Evolutionary conservation across 1,140 invertebrate species (phyloP), one percentile per base, ranked within the genome.

Genomic region (Anoplolepis gracilipes): DNA sequence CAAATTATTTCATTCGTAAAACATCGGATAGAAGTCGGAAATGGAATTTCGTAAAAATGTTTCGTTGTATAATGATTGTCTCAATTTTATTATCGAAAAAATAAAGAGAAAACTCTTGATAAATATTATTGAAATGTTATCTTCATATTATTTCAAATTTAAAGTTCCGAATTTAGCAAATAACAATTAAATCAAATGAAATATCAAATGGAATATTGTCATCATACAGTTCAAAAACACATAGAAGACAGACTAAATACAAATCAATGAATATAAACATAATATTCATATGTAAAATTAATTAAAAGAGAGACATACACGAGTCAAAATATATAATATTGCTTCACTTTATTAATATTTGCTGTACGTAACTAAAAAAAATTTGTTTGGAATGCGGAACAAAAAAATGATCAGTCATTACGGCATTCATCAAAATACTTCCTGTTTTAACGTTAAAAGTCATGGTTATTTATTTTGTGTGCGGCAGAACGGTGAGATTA

Each of bases 391-490:
- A n/a, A 4, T 19, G 67, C 11, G 25, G 22, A 39, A n/a, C 46
- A 70, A n/a, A 70, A 25, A 69, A 19, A 25, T 16, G 16, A 49
- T 57, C 33, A 53, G 16, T 67, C 25, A 67, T 28, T 53, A 8
- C 22, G 11, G 33, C 22, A 55, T 61, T 81, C 70, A 42, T 81
- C 65, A 72, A 28, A 57, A 22, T 42, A 22, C 49, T 78, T 42
- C 36, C 65, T 33, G 65, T 72, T 81, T 78, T 81, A 81, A 81
- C 10, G 33, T 70, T 70, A 22, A 57, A 57, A 7, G 4, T 81
- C 33, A 30, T 53, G 36, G 36, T 72, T 73, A 61, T 82, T 82
- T 82, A 59, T 82, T 82, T 73, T 73, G 8, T 11, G 10, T 46
- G 13, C 30, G 53, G 67, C 19, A 36, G 8, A 42, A 46, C 36